Evolutionary conservation across 2,888 invertebrate species (phyloP).

Genomic region (Druceiella hillmani): DNA sequence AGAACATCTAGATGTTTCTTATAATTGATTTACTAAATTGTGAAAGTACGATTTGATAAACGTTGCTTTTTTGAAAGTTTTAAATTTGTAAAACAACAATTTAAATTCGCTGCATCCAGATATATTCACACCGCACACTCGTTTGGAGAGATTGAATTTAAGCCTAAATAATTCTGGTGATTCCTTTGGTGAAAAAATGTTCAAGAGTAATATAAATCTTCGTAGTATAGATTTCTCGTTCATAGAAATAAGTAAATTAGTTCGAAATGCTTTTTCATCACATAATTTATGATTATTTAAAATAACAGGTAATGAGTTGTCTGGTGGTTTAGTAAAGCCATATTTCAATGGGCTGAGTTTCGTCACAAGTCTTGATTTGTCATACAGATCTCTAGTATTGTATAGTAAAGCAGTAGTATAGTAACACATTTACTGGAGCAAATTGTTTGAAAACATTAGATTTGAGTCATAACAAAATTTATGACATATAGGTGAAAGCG

Average conservation of each 20-base stretch:
- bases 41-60: background rate
- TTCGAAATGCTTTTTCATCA: background rate
- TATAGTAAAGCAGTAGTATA: no score
- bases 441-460: background rate
- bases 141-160: background rate
- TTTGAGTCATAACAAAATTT: background rate
- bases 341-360: background rate
- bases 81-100: background rate
- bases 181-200: background rate
- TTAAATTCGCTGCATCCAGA: background rate
- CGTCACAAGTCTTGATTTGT: no score
- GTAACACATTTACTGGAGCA: no score
- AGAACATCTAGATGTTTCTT: background rate
- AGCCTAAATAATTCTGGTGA: background rate
- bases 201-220: background rate
- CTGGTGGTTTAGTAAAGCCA: background rate
- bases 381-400: no score
- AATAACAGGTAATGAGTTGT: background rate
- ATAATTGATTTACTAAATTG: background rate
- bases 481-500: no score
- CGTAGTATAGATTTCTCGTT: background rate
- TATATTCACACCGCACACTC: background rate
- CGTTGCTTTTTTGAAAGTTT: background rate
- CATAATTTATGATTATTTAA: background rate
- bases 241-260: background rate